phyloP scores from a whole-genome alignment of 2,888 invertebrate species.

The Stenurella melanura region DNA sequence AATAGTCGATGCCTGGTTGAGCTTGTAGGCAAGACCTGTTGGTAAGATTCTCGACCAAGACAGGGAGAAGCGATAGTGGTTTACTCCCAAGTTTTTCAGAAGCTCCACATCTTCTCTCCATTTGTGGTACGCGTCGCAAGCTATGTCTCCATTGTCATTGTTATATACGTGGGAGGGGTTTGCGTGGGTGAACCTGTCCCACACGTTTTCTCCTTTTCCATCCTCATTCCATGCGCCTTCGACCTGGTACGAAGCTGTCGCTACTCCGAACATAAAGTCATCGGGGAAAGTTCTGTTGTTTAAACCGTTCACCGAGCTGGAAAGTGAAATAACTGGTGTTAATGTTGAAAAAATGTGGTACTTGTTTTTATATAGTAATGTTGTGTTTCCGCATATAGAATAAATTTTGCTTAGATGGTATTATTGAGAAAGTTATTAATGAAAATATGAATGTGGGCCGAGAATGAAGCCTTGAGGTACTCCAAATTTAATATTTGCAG shows the following conservation, averaged over 20 bases:
- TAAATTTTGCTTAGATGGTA: too few species aligned
- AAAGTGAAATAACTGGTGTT: background rate
- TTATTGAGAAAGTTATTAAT: too few species aligned
- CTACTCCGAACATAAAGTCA: conserved; percentile 65
- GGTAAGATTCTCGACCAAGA: conserved; percentile 40
- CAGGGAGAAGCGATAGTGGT: conserved; percentile 59
- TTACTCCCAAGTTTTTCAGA: conserved; percentile 75
- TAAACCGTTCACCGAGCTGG: background rate
- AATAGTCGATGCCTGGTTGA: conserved; percentile 78
- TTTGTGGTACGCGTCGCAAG: conserved; percentile 81
- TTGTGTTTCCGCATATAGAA: too few species aligned
- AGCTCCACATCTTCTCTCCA: conserved; percentile 78
- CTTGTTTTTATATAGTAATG: too few species aligned
- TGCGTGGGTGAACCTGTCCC: conserved; percentile 79
- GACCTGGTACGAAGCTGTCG: conserved; percentile 66
- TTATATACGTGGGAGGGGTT: conserved; percentile 75
- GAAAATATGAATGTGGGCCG: too few species aligned
- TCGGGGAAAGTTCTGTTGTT: conserved; percentile 54
- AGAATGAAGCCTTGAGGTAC: too few species aligned
- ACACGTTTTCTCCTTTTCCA: conserved; percentile 79
- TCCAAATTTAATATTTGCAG: too few species aligned
- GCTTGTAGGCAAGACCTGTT: conserved; percentile 78
- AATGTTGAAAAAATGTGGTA: too few species aligned
- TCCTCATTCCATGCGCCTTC: conserved; percentile 68
- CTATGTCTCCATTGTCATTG: conserved; percentile 76